phyloP scores from a whole-genome alignment of 2,113 vertebrate species.

The Mirza zaza region DNA sequence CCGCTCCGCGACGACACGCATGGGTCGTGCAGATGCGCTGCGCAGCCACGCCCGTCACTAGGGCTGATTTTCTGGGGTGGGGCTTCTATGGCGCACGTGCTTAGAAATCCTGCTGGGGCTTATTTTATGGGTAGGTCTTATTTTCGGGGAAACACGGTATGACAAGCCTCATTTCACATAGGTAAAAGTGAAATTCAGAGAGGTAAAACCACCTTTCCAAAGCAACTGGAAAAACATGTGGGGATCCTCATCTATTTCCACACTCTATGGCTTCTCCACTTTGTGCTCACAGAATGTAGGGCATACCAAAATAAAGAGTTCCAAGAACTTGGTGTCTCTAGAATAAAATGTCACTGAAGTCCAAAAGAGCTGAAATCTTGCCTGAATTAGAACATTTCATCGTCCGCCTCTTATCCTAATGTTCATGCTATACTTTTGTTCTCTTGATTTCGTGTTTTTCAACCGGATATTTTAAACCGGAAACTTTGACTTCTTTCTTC shows the following conservation, averaged over 20 bases:
- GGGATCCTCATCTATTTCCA: background rate
- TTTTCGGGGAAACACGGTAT: too few relatives aligned
- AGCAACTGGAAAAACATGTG: background rate
- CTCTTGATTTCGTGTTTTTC: slow-evolving; percentile 7
- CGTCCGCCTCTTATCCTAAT: background rate
- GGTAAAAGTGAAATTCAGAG: background rate
- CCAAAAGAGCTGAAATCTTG: slow-evolving; percentile 14
- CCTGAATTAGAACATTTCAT: slow-evolving; percentile 29
- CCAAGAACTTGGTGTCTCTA: slow-evolving; percentile 1
- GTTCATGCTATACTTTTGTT: background rate
- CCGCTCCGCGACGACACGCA: too few relatives aligned
- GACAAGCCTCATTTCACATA: background rate
- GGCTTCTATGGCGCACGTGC: too few relatives aligned
- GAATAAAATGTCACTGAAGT: slow-evolving; percentile 24
- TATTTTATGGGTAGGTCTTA: too few relatives aligned
- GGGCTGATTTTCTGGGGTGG: too few relatives aligned
- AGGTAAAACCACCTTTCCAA: background rate
- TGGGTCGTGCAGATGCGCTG: too few relatives aligned
- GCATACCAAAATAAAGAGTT: slow-evolving; percentile 55
- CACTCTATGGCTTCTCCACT: background rate
- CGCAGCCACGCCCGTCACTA: too few relatives aligned
- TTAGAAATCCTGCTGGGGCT: too few relatives aligned
- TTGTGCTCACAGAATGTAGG: slow-evolving; percentile 36
- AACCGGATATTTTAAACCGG: background rate
- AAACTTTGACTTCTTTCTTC: slow-evolving; percentile 1